These are phyloP conservation scores for Drosophila antonietae DNA, from an alignment of 2,888 invertebrate species.

Conservation along the genomic window DNA sequence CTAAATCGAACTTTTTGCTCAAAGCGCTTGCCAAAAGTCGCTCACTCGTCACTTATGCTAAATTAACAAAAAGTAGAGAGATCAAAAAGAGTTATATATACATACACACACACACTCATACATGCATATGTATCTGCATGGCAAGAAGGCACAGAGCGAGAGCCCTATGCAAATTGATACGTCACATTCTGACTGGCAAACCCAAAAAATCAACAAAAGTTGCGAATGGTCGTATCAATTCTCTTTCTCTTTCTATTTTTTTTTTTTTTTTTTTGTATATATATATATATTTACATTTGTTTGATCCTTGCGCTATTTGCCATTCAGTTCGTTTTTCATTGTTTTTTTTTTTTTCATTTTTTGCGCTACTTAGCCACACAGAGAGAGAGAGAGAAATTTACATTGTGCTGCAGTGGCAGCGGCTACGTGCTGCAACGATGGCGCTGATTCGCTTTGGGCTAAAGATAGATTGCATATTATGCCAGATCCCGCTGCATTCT, in stretches of 20 bases:
- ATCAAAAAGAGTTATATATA: constrained; percentile 5
- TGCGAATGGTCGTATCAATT: constrained; percentile 39
- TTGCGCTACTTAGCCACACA: constrained; percentile 59
- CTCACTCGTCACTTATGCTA: constrained; percentile 78
- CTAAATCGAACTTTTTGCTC: constrained; percentile 67
- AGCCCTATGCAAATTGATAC: constrained; percentile 49
- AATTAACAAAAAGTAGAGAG: constrained; percentile 67
- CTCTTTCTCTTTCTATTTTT: constrained; percentile 14
- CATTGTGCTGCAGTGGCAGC: constrained; percentile 52
- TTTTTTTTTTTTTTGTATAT: too few species aligned
- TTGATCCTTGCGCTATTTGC: constrained; percentile 63
- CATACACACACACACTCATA: background rate
- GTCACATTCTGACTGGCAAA: constrained; percentile 39
- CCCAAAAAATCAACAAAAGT: constrained; percentile 71
- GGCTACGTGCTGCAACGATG: constrained; percentile 12
- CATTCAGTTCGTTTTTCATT: constrained; percentile 25
- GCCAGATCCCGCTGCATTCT: constrained; percentile 20
- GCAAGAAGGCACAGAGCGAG: background rate
- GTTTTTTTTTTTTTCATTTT: constrained; percentile 37
- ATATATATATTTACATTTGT: constrained; percentile 55
- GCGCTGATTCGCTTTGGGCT: constrained; percentile 38
- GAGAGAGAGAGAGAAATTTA: constrained; percentile 64
- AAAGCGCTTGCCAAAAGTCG: constrained; percentile 72
- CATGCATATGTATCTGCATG: background rate
- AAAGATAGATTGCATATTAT: constrained; percentile 54